Evolutionary conservation across 2,888 invertebrate genomes (phyloP), one percentile per base, ranked within the genome.

Genomic region (Perizoma affinitatum): DNA sequence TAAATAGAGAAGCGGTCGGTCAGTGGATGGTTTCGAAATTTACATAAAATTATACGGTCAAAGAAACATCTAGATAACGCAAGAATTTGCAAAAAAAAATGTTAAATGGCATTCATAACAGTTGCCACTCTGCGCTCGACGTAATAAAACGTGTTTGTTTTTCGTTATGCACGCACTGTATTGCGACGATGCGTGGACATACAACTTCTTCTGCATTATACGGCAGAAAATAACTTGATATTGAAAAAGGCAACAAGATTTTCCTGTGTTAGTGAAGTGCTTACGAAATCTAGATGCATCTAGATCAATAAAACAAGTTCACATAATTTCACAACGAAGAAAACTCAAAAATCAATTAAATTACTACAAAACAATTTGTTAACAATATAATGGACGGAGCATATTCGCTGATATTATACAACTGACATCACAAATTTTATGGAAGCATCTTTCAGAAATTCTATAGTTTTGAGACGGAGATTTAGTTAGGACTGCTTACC

Each of bases 301-400:
- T 22, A 22, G 22, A 22, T 53, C 22, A 53, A 49, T 49, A 38
- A 46, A 49, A 44, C 11, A 38, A n/a, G 41, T 53, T 54, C 35
- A 54, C 54, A 54, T 57, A 56, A 52, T 22, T 47, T 48, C 43
- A 54, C 47, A 58, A 48, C 45, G 49, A 51, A 56, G 42, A 51
- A 49, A 53, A 61, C 55, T 49, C 45, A 53, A 61, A 58, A 56
- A 61, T 53, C 54, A 59, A 53, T 54, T 35, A 59, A 60, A 57
- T 58, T 55, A 58, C 49, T 57, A 62, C 54, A 67, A 68, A 65
- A 68, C 63, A 67, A 61, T 61, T 64, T 58, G 45, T 66, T 70
- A 75, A 78, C 72, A 74, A 73, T 78, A 74, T 79, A 78, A 67
- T 89, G 90, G 90, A 90, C 90, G 90, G 90, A 90, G 83, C 80